Conservation (phyloP, 2,888 invertebrate species). For the Torymus aiolomorphi region DNA sequence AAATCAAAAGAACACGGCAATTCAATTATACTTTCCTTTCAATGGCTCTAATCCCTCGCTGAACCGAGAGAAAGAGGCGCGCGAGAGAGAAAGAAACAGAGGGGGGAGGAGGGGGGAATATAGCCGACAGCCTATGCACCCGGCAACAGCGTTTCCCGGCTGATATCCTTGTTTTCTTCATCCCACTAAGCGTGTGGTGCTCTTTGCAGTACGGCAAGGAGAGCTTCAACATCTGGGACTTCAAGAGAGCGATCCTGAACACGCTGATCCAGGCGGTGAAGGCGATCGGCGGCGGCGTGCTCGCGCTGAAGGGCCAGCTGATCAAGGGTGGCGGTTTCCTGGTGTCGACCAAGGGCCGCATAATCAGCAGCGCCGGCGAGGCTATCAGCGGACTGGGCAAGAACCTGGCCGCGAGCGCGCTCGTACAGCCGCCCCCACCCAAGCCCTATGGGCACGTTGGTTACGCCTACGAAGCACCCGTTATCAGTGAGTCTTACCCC, state of each 20-base stretch:
- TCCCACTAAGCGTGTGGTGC: no score
- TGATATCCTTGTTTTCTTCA: no score
- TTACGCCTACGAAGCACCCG: slow-evolving; percentile 63
- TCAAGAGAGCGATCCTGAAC: slow-evolving; percentile 88
- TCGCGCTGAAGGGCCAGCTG: slow-evolving; percentile 91
- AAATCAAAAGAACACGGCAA: slow-evolving; percentile 9
- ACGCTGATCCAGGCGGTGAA: slow-evolving; percentile 92
- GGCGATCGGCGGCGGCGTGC: slow-evolving; percentile 90
- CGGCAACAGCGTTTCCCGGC: no score
- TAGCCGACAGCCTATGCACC: no score
- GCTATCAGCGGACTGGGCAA: slow-evolving; percentile 87
- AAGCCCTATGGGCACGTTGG: slow-evolving; percentile 64
- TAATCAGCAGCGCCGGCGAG: slow-evolving; percentile 87
- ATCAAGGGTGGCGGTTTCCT: slow-evolving; percentile 89
- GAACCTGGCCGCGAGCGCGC: slow-evolving; percentile 86
- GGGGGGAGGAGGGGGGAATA: no score
- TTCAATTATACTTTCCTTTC: slow-evolving; percentile 10
- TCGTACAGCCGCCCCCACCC: slow-evolving; percentile 75
- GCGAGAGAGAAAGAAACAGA: no score
- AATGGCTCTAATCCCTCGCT: no score
- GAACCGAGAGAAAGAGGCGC: no score
- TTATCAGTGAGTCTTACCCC: slow-evolving; percentile 45
- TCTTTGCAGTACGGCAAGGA: slow-evolving; percentile 55
- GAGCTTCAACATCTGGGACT: slow-evolving; percentile 81
- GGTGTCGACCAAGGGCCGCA: slow-evolving; percentile 80